phyloP scores from a whole-genome alignment of 2,797 vertebrate species.

The Leuciscus waleckii region DNA sequence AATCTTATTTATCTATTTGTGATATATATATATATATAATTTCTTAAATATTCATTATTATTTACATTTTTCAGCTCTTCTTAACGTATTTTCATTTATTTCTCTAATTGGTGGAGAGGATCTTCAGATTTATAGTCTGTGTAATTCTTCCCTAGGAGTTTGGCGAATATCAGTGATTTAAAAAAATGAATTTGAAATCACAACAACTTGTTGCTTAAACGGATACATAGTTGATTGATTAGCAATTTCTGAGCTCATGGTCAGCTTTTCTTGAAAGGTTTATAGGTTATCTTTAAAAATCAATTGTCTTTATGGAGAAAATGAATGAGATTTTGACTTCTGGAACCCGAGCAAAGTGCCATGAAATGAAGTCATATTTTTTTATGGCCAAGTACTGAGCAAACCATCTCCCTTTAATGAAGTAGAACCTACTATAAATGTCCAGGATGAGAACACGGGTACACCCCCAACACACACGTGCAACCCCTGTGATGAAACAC shows the following conservation, averaged over 20 bases:
- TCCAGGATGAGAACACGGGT: not conserved
- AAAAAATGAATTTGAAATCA: not conserved
- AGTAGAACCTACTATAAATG: not conserved
- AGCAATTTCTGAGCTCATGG: not conserved
- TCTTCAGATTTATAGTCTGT: not conserved
- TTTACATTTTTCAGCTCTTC: no score
- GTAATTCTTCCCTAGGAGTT: not conserved
- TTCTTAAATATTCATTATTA: no score
- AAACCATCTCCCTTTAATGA: not conserved
- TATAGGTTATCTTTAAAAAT: not conserved
- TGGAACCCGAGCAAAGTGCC: not conserved
- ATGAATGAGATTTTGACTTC: not conserved
- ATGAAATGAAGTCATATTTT: not conserved
- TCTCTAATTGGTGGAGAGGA: not conserved
- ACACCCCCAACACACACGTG: not conserved
- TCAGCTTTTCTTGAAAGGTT: not conserved
- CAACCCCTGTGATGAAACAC: not conserved
- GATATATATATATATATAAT: no score
- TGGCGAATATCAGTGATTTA: not conserved
- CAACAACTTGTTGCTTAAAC: not conserved
- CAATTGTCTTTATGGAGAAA: not conserved
- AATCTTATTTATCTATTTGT: no score
- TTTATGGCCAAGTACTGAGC: not conserved
- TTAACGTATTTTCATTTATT: no score
- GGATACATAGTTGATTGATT: not conserved